These are phyloP conservation scores for Dolichoris vasculosae DNA, from an alignment of 1,140 invertebrate species.

Conservation along the genomic window DNA sequence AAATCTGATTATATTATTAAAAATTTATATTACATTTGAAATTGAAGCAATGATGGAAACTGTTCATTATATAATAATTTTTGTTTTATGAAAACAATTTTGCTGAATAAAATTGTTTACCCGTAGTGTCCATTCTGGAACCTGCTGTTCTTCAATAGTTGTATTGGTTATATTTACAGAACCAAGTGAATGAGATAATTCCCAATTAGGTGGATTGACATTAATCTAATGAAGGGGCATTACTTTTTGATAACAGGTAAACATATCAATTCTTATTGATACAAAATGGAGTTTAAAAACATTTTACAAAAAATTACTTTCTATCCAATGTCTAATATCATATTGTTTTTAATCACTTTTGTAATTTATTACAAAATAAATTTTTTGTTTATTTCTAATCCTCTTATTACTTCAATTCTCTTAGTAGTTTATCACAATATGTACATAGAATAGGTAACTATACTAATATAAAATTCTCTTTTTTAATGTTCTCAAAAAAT, in stretches of 20 bases:
- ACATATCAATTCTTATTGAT: constrained; percentile 36
- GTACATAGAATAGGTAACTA: neutral
- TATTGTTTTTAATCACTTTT: constrained; percentile 12
- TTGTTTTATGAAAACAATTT: constrained; percentile 2
- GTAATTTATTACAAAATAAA: too few species aligned
- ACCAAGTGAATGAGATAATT: constrained; percentile 62
- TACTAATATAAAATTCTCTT: neutral
- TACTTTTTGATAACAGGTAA: constrained; percentile 61
- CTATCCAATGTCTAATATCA: neutral
- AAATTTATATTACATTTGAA: neutral
- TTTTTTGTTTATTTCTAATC: too few species aligned
- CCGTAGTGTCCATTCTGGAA: constrained; percentile 67
- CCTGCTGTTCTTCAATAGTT: constrained; percentile 56
- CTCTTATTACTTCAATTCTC: neutral
- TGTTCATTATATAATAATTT: neutral
- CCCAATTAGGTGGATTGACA: constrained; percentile 70
- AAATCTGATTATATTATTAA: neutral
- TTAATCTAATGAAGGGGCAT: constrained; percentile 71
- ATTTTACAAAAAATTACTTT: constrained; percentile 6
- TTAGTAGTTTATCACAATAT: neutral
- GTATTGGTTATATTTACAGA: constrained; percentile 65
- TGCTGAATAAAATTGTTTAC: constrained; percentile 55
- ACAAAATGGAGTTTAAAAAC: neutral
- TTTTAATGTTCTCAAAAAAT: neutral
- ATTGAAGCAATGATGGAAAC: neutral